Percentiles rank a stretch among this genome's conserved stretches.
Conservation (phyloP, 2,113 vertebrate species). For the Caretta caretta region DNA sequence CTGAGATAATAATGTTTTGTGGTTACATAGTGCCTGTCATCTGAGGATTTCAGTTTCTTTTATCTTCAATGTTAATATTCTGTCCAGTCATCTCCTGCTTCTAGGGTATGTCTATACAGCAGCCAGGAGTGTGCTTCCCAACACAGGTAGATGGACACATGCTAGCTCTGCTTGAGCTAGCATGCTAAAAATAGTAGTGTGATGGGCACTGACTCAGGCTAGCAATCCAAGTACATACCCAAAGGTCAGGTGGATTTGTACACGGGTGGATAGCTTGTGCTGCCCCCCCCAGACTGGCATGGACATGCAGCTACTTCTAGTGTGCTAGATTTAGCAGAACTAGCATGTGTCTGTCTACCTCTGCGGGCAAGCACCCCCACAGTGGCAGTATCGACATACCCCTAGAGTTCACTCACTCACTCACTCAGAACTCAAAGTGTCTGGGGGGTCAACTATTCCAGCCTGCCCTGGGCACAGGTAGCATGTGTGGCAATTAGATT, state of each 20-base stretch:
- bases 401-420: neutral
- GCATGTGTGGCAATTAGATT: neutral
- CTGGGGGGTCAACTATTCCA: neutral
- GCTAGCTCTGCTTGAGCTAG: too few relatives aligned
- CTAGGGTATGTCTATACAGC: too few relatives aligned
- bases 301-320: neutral
- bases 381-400: neutral
- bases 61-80: too few relatives aligned
- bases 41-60: too few relatives aligned
- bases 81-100: too few relatives aligned
- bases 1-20: too few relatives aligned
- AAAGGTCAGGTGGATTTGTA: neutral
- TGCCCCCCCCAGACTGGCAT: neutral
- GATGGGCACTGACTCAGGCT: neutral
- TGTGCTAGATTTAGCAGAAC: neutral
- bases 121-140: too few relatives aligned
- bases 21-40: too few relatives aligned
- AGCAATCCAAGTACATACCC: neutral
- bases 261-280: neutral
- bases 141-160: too few relatives aligned
- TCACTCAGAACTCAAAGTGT: neutral
- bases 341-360: neutral
- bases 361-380: neutral
- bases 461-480: neutral
- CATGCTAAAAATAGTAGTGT: too few relatives aligned